Evolutionary conservation across 2,113 vertebrate genomes (phyloP).

Genomic region (Neopipo cinnamomea): DNA sequence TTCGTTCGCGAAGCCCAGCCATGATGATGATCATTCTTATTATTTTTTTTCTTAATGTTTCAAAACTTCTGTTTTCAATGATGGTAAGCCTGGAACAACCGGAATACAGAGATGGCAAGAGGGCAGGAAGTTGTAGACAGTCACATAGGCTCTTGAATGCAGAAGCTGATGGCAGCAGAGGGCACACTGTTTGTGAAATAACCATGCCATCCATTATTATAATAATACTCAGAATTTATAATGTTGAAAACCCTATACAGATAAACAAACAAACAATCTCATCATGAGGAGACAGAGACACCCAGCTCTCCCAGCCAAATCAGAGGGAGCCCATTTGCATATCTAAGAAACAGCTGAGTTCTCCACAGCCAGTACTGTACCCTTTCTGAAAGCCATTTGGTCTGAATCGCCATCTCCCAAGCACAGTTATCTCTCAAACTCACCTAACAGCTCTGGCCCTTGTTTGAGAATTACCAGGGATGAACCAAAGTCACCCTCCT

Average conservation of each 20-base stretch:
- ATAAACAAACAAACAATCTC: conserved; percentile 45
- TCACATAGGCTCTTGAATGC: not conserved
- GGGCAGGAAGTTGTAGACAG: not conserved
- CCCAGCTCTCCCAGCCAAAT: conserved; percentile 22
- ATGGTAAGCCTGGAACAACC: not conserved
- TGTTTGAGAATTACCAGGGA: not conserved
- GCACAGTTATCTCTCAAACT: not conserved
- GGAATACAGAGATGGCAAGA: not conserved
- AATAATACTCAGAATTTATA: conserved; percentile 1
- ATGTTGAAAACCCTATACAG: not conserved
- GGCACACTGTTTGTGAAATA: conserved; percentile 13
- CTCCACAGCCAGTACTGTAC: not conserved
- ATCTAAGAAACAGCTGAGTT: conserved; percentile 16
- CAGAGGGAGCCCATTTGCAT: conserved; percentile 1
- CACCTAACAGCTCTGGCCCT: not conserved
- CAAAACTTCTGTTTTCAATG: not conserved
- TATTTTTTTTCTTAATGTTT: not conserved
- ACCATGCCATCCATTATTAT: conserved; percentile 5
- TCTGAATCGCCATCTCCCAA: not conserved
- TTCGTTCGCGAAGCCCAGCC: too few species aligned
- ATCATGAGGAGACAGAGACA: conserved; percentile 1
- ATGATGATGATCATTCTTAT: too few species aligned
- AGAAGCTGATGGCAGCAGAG: not conserved
- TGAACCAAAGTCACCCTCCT: not conserved
- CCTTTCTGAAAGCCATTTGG: not conserved